phyloP scores from a whole-genome alignment of 1,140 invertebrate species.

The Chymomyza costata region DNA sequence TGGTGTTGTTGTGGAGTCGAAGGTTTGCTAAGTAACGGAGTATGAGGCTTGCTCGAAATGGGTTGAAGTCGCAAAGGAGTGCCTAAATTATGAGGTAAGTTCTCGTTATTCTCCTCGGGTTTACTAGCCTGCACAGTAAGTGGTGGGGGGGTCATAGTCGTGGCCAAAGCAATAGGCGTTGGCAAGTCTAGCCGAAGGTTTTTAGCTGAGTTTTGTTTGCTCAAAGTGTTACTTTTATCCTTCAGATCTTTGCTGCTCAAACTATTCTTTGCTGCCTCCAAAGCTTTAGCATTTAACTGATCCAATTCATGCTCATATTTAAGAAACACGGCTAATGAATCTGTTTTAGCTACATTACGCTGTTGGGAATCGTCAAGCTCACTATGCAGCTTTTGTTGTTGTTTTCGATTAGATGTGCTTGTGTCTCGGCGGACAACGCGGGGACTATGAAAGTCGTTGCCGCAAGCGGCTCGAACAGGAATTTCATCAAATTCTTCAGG shows the following conservation, averaged over 20 bases:
- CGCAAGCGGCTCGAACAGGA: conserved; percentile 68
- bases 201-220: conserved; percentile 73
- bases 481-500: conserved; percentile 74
- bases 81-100: conserved; percentile 23
- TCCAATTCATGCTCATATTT: conserved; percentile 74
- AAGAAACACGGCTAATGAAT: conserved; percentile 69
- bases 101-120: conserved; percentile 40
- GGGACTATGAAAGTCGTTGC: conserved; percentile 70
- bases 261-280: conserved; percentile 22
- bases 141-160: background rate
- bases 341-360: conserved; percentile 62
- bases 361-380: conserved; percentile 3
- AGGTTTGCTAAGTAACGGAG: conserved; percentile 10
- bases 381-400: conserved; percentile 40
- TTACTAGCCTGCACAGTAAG: background rate
- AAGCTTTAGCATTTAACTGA: conserved; percentile 52
- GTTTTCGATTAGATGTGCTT: conserved; percentile 63
- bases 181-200: conserved; percentile 49
- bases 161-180: conserved; percentile 7
- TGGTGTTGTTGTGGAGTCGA: conserved; percentile 4
- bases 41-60: conserved; percentile 4
- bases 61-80: conserved; percentile 46
- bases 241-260: conserved; percentile 68
- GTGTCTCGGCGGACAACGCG: conserved; percentile 62
- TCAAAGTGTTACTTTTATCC: conserved; percentile 72